Base-by-base conservation (phyloP, 2,797 vertebrate genomes). In the Chiroxiphia lanceolata region DNA sequence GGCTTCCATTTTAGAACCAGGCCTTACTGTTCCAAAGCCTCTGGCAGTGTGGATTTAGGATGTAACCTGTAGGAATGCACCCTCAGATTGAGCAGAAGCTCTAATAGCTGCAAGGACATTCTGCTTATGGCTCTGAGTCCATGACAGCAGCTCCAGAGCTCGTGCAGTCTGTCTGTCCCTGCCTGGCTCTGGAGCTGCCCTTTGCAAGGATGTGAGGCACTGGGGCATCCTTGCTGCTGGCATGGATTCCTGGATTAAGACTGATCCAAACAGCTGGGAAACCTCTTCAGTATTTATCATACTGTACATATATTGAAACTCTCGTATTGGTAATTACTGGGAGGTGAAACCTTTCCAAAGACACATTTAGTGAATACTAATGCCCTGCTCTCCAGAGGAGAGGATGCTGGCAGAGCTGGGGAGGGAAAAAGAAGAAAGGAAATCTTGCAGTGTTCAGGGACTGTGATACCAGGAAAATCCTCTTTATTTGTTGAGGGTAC, bases 321-420 rank as follows among this genome's bases (percentile, higher is more conserved):
- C 81, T 94, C 45, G 4, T 74, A 7, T 40, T 23, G 22, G 69
- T 89, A 91, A 96, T 91, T 93, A 83, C 89, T 86, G 15, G 72
- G 93, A 95, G 90, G 89, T 81, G 48, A 94, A 95, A 89, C 74
- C 86, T 96, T 80, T 90, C 38, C 74, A 59, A 36, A 94, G 76
- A 54, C 45, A 31, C 48, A 50, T 27, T 47, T 12, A 59, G 81
- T 69, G 91, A 94, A 93, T 84, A 5, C 64, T 61, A 85, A 95
- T 77, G 47, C 20, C 27, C 64, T 65, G 25, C 59, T 83, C 42
- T 64, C 27, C 40, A n/a, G 81, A 78, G 64, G 70, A 93, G 54
- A 82, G 87, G 71, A 64, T 1, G 0, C 22, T 11, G 15, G 50
- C 33, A 71, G 78, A 80, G 56, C 45, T 68, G 61, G 53, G 70